Evolutionary conservation across 2,888 invertebrate genomes (phyloP).

Genomic region (Watsonalla cultraria): DNA sequence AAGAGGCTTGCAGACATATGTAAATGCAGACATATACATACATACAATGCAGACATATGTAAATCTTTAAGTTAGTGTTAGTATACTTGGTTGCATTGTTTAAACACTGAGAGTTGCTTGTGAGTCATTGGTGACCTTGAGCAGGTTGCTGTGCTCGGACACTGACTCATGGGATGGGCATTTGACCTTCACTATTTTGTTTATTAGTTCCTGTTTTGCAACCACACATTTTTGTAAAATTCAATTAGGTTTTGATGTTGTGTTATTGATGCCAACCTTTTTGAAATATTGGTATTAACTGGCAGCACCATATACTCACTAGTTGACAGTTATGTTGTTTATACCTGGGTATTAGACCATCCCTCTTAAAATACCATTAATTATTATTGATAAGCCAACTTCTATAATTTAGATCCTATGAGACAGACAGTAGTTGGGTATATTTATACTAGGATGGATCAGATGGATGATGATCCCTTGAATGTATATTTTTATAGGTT

Average conservation of each 20-base stretch:
- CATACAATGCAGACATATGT: not conserved
- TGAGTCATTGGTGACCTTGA: slow-evolving; percentile 51
- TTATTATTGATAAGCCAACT: too few species aligned
- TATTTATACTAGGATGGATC: too few species aligned
- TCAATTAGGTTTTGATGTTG: not conserved
- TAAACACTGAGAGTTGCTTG: slow-evolving; percentile 24
- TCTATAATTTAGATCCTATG: too few species aligned
- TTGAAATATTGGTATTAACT: too few species aligned
- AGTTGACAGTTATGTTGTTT: too few species aligned
- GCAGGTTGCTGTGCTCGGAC: slow-evolving; percentile 29
- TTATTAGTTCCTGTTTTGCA: slow-evolving; percentile 10
- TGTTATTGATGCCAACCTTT: too few species aligned
- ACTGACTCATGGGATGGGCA: slow-evolving; percentile 45
- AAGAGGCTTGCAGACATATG: not conserved
- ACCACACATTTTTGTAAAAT: not conserved
- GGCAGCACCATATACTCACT: too few species aligned
- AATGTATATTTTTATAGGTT: too few species aligned
- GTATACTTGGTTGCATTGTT: slow-evolving; percentile 17
- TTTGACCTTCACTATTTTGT: slow-evolving; percentile 36
- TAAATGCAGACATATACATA: not conserved
- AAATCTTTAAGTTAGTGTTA: not conserved
- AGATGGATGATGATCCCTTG: too few species aligned
- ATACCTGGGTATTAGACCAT: too few species aligned
- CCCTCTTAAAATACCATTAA: too few species aligned
- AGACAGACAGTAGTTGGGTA: too few species aligned